Conservation (phyloP, 2,797 vertebrate species). For the Thripadectes ignobilis region DNA sequence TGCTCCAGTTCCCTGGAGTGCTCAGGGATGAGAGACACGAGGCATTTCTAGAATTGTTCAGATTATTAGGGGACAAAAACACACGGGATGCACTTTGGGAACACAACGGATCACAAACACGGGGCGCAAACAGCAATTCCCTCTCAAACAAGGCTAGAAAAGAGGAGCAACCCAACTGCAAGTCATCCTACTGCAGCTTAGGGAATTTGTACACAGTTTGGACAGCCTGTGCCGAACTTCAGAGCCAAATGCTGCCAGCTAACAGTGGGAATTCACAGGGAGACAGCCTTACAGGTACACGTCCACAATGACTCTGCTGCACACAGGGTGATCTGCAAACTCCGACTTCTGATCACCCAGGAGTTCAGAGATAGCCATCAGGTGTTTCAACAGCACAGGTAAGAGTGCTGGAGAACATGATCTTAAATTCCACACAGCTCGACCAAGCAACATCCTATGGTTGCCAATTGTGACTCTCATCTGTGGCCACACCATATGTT, state of each 20-base stretch:
- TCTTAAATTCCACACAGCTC: neutral
- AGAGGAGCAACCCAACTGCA: neutral
- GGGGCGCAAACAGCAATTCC: neutral
- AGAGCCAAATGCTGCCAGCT: neutral
- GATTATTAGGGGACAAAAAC: neutral
- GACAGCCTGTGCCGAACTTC: neutral
- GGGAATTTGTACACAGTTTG: accelerated
- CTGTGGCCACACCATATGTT: neutral
- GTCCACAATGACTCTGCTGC: neutral
- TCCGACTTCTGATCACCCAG: neutral
- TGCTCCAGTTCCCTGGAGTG: neutral
- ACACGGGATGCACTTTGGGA: neutral
- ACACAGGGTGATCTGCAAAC: accelerated
- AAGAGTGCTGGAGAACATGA: neutral
- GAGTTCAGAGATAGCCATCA: neutral
- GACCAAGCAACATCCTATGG: neutral
- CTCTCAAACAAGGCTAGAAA: neutral
- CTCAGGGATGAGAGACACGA: neutral
- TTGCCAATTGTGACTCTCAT: neutral
- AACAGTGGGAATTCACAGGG: neutral
- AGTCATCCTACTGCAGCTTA: neutral
- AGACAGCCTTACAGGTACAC: neutral
- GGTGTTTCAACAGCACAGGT: neutral
- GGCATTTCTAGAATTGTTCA: neutral
- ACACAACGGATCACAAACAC: accelerated